Base-by-base conservation (phyloP, 2,888 invertebrate genomes). In the Tipula confusa region DNA sequence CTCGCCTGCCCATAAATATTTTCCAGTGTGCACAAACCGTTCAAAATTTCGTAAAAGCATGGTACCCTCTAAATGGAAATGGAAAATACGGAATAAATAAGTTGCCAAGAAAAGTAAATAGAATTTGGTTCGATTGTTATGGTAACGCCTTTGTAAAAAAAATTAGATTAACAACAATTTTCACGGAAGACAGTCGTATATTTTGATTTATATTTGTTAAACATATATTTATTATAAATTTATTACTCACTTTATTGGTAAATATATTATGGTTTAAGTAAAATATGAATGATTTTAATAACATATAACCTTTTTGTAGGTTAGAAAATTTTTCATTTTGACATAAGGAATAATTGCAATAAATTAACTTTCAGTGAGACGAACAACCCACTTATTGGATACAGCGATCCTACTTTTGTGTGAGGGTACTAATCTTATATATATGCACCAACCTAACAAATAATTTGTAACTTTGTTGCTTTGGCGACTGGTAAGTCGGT, bases 11-110 rank as follows among this genome's bases (percentile, higher is more conserved):
- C 93, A 92, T 87, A 91, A 91, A 31, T 91, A 89, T 83, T 89
- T 85, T 5, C 91, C 91, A n/a, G 91, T 91, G 87, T 94, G 93
- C 29, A 93, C 87, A 84, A 92, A 91, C 83, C 93, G 91, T 83
- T 91, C 87, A 81, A 93, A 88, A 86, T 91, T 90, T 87, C 91
- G 91, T 86, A 92, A 90, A 88, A 93, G 91, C 92, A 93, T 93
- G 92, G 92, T 64, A 64, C 24, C 24, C 1, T 24, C 24, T 64
- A 24, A n/a, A n/a, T n/a, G n/a, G n/a, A n/a, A n/a, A 64, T 11
- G 64, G 64, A 64, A 24, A 64, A 64, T 9, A 24, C 9, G 13
- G 24, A 64, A 64, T 24, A 64, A 64, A 64, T 24, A 18, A 64
- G 64, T 64, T 64, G 24, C 64, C 64, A 64, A 64, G 64, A 9